A percentile compares a stretch with the other conserved stretches of the same genome.
phyloP scores from a whole-genome alignment of 2,797 vertebrate genomes.

The Pipistrellus pipistrellus region DNA sequence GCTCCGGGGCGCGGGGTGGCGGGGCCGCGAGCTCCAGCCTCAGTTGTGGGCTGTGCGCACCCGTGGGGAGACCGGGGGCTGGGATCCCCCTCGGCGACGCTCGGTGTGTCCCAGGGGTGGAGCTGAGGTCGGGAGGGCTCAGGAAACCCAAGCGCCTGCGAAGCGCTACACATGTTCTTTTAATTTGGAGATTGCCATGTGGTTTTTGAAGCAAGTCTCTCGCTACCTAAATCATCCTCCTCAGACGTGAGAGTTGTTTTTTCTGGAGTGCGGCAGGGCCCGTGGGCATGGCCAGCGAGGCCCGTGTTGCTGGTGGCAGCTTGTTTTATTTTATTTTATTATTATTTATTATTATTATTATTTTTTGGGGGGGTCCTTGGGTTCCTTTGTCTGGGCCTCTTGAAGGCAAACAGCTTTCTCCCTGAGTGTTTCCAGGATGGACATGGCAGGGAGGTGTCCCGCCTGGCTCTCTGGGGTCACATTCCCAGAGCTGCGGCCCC shows the following conservation, averaged over 20 bases:
- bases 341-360: no score
- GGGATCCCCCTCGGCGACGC: not conserved
- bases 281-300: not conserved
- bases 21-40: not conserved
- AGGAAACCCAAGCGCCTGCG: conserved; percentile 58
- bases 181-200: conserved; percentile 79
- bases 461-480: conserved; percentile 27
- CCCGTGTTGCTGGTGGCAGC: not conserved
- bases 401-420: conserved; percentile 78
- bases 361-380: not conserved
- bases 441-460: conserved; percentile 26
- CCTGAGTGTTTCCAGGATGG: conserved; percentile 51
- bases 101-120: conserved; percentile 69
- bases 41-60: no score
- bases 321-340: not conserved
- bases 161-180: conserved; percentile 77
- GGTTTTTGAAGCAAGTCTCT: conserved; percentile 71
- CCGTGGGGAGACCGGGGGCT: no score
- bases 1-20: not conserved
- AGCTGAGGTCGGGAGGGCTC: conserved; percentile 75
- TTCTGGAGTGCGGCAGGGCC: conserved; percentile 54
- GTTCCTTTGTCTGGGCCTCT: conserved; percentile 76
- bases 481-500: not conserved
- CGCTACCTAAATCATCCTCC: conserved; percentile 72
- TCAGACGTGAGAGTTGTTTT: conserved; percentile 57